A percentile compares a stretch with the other conserved stretches of the same genome.
Evolutionary conservation across 2,113 vertebrate species (phyloP).

Genomic region (Parus major): DNA sequence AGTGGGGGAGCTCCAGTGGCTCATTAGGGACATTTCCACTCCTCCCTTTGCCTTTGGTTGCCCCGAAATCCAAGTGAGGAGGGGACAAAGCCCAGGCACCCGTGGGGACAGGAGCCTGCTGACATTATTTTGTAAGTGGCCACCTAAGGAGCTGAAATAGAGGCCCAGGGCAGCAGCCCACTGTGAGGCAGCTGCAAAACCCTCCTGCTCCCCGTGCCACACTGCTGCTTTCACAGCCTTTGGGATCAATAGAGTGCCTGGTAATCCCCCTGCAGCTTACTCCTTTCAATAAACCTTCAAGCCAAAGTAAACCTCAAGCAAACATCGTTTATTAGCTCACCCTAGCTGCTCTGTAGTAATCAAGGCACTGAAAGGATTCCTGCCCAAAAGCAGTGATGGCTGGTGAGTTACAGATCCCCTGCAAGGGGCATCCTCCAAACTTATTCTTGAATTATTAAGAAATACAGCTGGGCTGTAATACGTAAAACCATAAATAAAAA

Average conservation of each 20-base stretch:
- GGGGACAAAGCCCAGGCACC: constrained; percentile 12
- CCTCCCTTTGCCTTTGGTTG: constrained; percentile 2
- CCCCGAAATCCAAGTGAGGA: constrained; percentile 41
- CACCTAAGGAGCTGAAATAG: neutral
- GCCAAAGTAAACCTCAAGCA: neutral
- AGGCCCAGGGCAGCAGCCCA: neutral
- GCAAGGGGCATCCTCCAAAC: neutral
- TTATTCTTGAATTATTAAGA: neutral
- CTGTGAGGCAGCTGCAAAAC: neutral
- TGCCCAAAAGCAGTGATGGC: neutral
- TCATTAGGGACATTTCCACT: constrained; percentile 8
- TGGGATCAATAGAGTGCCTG: neutral
- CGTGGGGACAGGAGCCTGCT: neutral
- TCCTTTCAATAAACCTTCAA: neutral
- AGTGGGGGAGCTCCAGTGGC: constrained; percentile 1
- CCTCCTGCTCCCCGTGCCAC: neutral
- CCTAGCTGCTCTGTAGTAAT: neutral
- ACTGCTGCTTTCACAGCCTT: neutral
- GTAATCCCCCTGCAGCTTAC: neutral
- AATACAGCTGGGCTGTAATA: neutral
- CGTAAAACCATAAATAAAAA: neutral
- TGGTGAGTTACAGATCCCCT: neutral
- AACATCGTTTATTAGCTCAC: neutral
- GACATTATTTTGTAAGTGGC: constrained; percentile 3
- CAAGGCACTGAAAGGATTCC: neutral